A percentile compares a stretch with the other conserved stretches of the same genome.
Evolutionary conservation across 2,113 vertebrate genomes (phyloP).

Genomic region (Myxocyprinus asiaticus): DNA sequence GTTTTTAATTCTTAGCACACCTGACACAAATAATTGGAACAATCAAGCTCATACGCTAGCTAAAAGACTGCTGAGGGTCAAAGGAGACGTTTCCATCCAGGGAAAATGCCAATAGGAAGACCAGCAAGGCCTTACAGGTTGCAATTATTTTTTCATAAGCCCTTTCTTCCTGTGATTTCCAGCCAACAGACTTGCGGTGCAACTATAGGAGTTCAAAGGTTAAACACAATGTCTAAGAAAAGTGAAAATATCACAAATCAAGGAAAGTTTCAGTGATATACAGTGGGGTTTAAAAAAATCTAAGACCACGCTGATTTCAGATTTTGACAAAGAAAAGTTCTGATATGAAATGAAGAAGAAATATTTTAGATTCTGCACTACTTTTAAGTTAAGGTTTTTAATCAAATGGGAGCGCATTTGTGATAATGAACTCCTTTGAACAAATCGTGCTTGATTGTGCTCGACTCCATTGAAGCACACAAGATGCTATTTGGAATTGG

Average conservation of each 20-base stretch:
- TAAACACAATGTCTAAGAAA: not conserved
- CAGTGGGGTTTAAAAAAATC: no score
- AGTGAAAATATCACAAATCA: not conserved
- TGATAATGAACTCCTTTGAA: no score
- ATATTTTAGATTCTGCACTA: no score
- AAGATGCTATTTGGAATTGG: no score
- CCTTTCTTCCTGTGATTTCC: not conserved
- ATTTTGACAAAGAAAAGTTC: no score
- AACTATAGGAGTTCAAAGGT: not conserved
- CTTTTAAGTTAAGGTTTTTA: no score
- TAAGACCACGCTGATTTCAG: no score
- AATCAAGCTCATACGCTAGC: no score
- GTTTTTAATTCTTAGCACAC: not conserved
- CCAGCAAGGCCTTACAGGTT: not conserved
- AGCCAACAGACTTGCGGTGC: not conserved
- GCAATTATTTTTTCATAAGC: not conserved
- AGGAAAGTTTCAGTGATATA: not conserved
- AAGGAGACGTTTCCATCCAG: not conserved
- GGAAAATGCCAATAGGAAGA: conserved; percentile 26
- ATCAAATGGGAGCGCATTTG: no score
- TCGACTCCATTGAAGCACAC: no score
- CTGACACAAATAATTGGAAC: not conserved
- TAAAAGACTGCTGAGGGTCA: not conserved
- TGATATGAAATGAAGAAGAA: no score
- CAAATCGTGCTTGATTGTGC: no score